Evolutionary conservation across 1,140 invertebrate species (phyloP), one percentile per base, ranked within the genome.

Genomic region (Leptinotarsa undecemlineata): DNA sequence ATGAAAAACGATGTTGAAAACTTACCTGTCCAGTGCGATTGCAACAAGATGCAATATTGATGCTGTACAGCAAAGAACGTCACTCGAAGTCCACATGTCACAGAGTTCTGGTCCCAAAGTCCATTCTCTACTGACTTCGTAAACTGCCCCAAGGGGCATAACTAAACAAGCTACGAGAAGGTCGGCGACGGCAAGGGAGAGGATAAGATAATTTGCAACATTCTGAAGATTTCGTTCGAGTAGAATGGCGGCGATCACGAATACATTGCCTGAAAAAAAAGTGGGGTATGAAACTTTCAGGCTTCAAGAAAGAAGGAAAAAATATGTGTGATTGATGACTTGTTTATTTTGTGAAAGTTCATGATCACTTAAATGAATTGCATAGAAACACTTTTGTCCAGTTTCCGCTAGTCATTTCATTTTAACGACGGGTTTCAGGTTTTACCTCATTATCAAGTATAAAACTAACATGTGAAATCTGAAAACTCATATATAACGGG

Each of bases 41-140:
- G 95, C 95, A 13, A 98, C 94, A n/a, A 98, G 89, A 87, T 98
- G 96, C 4, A 98, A 87, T 81, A 98, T 98, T 33, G 94, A 96
- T 6, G 96, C 95, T 1, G 96, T 97, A 86, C 96, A 98, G 84
- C 95, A 97, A 0, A 98, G 87, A 11, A 97, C 95, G 84, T 98
- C 96, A 71, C 93, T 92, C 4, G 92, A 94, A 15, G 95, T 96
- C 95, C 95, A 98, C 91, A 97, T 94, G 86, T 72, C 71, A 84
- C 96, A 97, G 47, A 97, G 87, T 82, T 93, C 91, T 0, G 93
- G 91, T 26, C 95, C 95, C 61, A 80, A 57, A 17, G 74, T 76
- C 79, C 79, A 80, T 61, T 80, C 77, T 48, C 77, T 74, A 68
- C 76, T 79, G 14, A 80, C 77, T 48, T 80, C 93, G 81, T 93